These are phyloP conservation scores for Limenitis camilla DNA, from an alignment of 2,888 invertebrate genomes.

Conservation along the genomic window DNA sequence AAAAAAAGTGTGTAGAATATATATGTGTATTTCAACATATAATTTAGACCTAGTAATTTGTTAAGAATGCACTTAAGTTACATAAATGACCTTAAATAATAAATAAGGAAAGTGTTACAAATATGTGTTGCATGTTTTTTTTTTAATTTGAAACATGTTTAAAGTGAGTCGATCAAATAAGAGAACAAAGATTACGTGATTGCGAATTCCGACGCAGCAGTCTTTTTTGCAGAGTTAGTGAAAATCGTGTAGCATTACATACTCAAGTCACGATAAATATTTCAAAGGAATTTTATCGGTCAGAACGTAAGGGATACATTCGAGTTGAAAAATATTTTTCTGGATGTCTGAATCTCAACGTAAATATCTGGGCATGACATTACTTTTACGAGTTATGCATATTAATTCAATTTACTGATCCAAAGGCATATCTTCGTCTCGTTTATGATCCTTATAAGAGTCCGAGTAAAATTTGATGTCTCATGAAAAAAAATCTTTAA, in stretches of 20 bases:
- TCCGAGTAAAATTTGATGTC: too few species aligned
- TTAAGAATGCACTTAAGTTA: too few species aligned
- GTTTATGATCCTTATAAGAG: background rate
- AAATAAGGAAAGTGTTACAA: too few species aligned
- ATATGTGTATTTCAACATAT: too few species aligned
- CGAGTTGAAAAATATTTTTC: slow-evolving; percentile 14
- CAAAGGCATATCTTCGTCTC: background rate
- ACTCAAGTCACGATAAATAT: slow-evolving; percentile 20
- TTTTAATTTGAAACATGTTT: slow-evolving; percentile 15
- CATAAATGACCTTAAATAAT: too few species aligned
- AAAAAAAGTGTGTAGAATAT: too few species aligned
- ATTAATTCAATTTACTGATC: background rate
- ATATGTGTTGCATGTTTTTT: too few species aligned
- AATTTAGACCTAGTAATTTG: too few species aligned
- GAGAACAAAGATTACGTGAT: slow-evolving; percentile 21
- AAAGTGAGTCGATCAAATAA: slow-evolving; percentile 20
- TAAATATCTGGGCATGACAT: slow-evolving; percentile 10
- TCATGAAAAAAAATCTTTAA: too few species aligned
- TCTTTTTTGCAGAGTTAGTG: slow-evolving; percentile 18
- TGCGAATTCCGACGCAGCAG: slow-evolving; percentile 14
- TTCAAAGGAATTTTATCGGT: slow-evolving; percentile 18
- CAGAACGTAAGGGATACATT: slow-evolving; percentile 8
- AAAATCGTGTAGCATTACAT: slow-evolving; percentile 21
- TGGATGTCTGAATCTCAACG: slow-evolving; percentile 2
- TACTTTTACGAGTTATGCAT: slow-evolving; percentile 6